These are phyloP conservation scores for Ceratotherium simum DNA, from an alignment of 2,113 vertebrate species.

Conservation along the genomic window DNA sequence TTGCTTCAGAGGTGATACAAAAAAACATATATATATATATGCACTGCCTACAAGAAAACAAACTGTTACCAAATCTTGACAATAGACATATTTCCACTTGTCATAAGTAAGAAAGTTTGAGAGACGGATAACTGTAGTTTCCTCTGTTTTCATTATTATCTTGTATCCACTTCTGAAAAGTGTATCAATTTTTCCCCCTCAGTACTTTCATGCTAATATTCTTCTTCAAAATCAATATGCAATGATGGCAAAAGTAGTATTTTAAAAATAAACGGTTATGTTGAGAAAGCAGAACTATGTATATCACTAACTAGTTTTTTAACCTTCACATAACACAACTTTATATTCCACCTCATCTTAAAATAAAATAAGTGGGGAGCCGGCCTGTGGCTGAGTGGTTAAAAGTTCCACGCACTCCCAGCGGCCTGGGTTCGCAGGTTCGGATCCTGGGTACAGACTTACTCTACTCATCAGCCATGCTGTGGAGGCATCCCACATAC, in stretches of 20 bases:
- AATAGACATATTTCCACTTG: neutral
- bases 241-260: neutral
- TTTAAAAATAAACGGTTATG: neutral
- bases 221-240: neutral
- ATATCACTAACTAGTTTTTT: neutral
- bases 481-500: no score
- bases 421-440: no score
- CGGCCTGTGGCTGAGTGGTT: no score
- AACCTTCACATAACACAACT: neutral
- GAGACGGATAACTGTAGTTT: neutral
- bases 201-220: neutral
- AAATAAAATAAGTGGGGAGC: neutral
- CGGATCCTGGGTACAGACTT: no score
- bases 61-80: neutral
- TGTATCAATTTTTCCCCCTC: neutral
- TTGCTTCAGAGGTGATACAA: neutral
- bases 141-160: neutral
- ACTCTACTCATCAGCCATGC: no score
- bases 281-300: neutral
- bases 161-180: neutral
- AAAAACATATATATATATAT: neutral
- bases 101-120: neutral
- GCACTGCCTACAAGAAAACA: neutral
- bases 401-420: no score
- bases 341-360: neutral